Evolutionary conservation across 2,888 invertebrate species (phyloP), one percentile per base, ranked within the genome.

Genomic region (Prosapia bicincta): DNA sequence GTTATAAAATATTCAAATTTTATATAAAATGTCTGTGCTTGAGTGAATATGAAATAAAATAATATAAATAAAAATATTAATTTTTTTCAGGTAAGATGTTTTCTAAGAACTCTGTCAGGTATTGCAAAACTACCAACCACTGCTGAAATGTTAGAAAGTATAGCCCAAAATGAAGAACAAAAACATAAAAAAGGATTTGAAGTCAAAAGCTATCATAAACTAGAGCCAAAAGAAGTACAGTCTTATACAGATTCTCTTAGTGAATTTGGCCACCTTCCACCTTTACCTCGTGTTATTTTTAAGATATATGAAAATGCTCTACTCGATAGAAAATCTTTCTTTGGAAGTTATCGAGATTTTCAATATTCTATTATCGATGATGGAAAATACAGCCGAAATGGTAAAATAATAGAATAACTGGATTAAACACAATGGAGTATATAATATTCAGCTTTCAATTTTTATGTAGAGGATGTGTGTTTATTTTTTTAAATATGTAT

Each of bases 181-280:
- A 88, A 91, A 13, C 87, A 89, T 75, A 85, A 86, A 0, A 85
- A 88, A 25, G 95, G 95, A 0, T 89, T 91, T 82, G 88, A 89
- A 13, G 90, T 89, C 79, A 88, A 91, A 24, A 92, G 95, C 83
- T 92, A 94, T 25, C 96, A 96, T 84, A 90, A 92, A 89, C 91
- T 96, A 91, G 94, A 93, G 0, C 54, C 54, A 54, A 89, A 67
- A 54, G 79, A 85, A 30, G 90, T 91, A 88, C 90, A 88, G 76
- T 84, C 83, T 1, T 95, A 96, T 85, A 93, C 92, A 84, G 85
- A 88, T 30, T 88, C 90, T 73, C 85, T 96, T 69, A 89, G 94
- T 0, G 82, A 84, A 26, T 89, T 91, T 72, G 81, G 80, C 3
- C 88, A 88, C 0, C 85, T 92, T 7, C 83, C 85, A 20, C 87